These are phyloP conservation scores for Microctenopoma lineatum DNA, from an alignment of 2,797 vertebrate species.

Conservation along the genomic window DNA sequence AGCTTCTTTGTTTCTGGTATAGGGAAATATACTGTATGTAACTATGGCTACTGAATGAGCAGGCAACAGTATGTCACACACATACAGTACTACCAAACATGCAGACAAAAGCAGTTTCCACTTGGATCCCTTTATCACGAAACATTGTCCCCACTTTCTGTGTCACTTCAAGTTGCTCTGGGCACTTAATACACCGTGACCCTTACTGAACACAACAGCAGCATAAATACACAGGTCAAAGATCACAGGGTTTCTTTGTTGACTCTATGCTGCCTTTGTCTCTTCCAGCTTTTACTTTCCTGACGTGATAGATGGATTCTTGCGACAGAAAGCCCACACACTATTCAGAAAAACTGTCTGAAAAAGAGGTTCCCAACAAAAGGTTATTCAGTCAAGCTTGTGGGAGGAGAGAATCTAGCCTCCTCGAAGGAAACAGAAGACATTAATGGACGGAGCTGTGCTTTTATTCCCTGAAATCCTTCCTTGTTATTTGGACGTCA, in stretches of 20 bases:
- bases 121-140: neutral
- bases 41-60: constrained; percentile 13
- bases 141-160: neutral
- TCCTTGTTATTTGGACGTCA: neutral
- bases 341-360: constrained; percentile 11
- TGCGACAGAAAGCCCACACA: constrained; percentile 9
- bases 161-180: neutral
- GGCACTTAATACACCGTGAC: neutral
- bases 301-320: constrained; percentile 53
- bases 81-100: neutral
- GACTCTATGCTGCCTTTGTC: constrained; percentile 43
- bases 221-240: constrained; percentile 24
- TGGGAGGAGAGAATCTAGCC: neutral
- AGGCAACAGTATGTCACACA: constrained; percentile 4
- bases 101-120: neutral
- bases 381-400: constrained; percentile 25
- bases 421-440: constrained; percentile 5
- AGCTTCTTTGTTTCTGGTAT: neutral
- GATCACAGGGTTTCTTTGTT: constrained; percentile 24
- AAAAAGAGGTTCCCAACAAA: constrained; percentile 22
- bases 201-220: constrained; percentile 9
- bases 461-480: constrained; percentile 5
- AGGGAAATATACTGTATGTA: neutral
- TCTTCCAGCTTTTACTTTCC: constrained; percentile 12
- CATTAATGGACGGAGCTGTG: neutral